Conservation (phyloP, 1,140 invertebrate genomes). For the Lineus longissimus region DNA sequence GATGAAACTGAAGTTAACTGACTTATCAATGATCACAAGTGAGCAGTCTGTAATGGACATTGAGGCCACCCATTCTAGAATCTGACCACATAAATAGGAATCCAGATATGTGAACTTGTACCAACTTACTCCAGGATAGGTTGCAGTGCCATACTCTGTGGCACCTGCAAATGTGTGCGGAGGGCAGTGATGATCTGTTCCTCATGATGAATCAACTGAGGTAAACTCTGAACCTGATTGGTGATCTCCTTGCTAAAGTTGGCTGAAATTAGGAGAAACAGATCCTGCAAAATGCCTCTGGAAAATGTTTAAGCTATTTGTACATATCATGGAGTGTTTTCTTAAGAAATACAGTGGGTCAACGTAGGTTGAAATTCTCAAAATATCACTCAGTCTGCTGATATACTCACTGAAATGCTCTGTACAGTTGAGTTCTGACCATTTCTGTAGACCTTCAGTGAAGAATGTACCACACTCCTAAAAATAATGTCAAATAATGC, state of each 20-base stretch:
- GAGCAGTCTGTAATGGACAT: too few species aligned
- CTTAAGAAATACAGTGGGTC: too few species aligned
- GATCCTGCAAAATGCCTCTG: too few species aligned
- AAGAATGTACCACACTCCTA: constrained; percentile 72
- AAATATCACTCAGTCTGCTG: too few species aligned
- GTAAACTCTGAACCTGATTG: constrained; percentile 67
- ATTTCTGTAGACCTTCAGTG: constrained; percentile 76
- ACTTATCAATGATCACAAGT: too few species aligned
- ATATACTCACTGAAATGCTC: constrained; percentile 68
- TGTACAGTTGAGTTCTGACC: constrained; percentile 79
- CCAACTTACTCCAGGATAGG: constrained; percentile 77
- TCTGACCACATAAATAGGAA: too few species aligned
- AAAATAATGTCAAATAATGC: constrained; percentile 15
- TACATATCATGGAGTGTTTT: too few species aligned
- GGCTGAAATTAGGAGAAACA: constrained; percentile 33
- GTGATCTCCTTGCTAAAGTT: constrained; percentile 69
- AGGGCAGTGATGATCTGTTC: constrained; percentile 69
- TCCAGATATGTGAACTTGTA: not conserved
- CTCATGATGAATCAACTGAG: constrained; percentile 74
- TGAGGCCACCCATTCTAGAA: too few species aligned
- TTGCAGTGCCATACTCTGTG: constrained; percentile 70
- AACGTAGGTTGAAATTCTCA: too few species aligned
- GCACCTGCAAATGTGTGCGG: constrained; percentile 67
- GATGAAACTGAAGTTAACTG: too few species aligned
- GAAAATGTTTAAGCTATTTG: too few species aligned